phyloP scores from a whole-genome alignment of 2,113 vertebrate genomes.

The Probosciger aterrimus region DNA sequence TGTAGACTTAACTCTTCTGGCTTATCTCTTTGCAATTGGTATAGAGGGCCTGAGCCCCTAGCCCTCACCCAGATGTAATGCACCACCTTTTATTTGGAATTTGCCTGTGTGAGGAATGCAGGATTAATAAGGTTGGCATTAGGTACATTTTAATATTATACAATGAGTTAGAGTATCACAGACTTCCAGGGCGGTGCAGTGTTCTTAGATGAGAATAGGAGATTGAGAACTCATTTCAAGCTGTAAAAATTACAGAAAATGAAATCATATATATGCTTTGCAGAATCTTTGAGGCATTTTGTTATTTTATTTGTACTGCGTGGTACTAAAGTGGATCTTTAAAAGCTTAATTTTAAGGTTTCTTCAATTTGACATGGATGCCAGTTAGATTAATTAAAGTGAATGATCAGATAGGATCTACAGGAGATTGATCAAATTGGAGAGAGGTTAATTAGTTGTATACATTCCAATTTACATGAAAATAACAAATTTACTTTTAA shows the following conservation, averaged over 20 bases:
- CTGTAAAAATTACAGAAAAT: background rate
- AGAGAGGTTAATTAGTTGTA: slow-evolving; percentile 4
- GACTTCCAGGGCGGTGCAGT: background rate
- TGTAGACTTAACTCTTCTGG: background rate
- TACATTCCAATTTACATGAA: slow-evolving; percentile 17
- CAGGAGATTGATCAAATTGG: slow-evolving; percentile 17
- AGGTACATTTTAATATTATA: background rate
- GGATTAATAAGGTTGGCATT: background rate
- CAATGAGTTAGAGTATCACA: background rate
- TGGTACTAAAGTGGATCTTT: slow-evolving; percentile 32
- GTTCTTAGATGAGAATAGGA: background rate
- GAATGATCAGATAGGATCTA: slow-evolving; percentile 35
- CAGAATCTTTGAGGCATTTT: slow-evolving; percentile 12
- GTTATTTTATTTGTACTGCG: slow-evolving; percentile 19
- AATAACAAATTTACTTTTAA: background rate
- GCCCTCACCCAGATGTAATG: background rate
- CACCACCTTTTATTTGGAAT: background rate
- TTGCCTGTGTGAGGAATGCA: background rate
- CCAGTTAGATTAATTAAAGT: slow-evolving; percentile 42
- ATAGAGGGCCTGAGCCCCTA: too few species aligned
- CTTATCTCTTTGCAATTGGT: too few species aligned
- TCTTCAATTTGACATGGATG: slow-evolving; percentile 1
- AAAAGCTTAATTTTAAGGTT: slow-evolving; percentile 46
- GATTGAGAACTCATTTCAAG: slow-evolving; percentile 1
- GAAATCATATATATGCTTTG: slow-evolving; percentile 7